Evolutionary conservation across 2,113 vertebrate genomes (phyloP).

Genomic region (Rhabdornis inornatus): DNA sequence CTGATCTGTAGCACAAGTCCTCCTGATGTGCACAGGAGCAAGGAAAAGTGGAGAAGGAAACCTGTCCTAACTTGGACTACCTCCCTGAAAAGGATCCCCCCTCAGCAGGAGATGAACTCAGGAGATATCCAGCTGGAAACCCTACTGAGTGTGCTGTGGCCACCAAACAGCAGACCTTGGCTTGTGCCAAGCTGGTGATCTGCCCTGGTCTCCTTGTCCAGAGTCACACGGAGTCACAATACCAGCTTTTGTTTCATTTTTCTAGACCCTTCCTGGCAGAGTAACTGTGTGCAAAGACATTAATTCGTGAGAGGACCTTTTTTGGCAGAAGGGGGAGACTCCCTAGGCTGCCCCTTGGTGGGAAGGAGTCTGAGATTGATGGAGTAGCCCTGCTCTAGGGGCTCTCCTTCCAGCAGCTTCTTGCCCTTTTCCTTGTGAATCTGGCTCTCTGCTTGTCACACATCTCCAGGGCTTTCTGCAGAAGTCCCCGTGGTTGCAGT

Average conservation of each 20-base stretch:
- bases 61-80: not conserved
- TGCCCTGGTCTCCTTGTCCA: not conserved
- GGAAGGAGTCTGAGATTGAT: not conserved
- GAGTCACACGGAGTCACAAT: not conserved
- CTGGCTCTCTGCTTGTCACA: not conserved
- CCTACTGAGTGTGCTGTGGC: not conserved
- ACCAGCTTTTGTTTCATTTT: not conserved
- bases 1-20: not conserved
- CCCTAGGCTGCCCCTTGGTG: not conserved
- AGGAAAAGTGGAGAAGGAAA: not conserved
- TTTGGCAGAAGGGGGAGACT: not conserved
- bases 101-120: not conserved
- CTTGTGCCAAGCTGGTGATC: not conserved
- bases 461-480: not conserved
- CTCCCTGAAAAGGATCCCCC: not conserved
- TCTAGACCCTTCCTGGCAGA: conserved; percentile 39
- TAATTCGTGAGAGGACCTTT: not conserved
- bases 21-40: not conserved
- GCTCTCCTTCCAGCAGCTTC: not conserved
- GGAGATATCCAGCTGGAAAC: not conserved
- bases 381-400: not conserved
- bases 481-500: rapidly evolving
- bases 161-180: not conserved
- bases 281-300: not conserved
- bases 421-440: not conserved